Base-by-base conservation (phyloP, 2,888 invertebrate species). In the Sminthurinus aureus region DNA sequence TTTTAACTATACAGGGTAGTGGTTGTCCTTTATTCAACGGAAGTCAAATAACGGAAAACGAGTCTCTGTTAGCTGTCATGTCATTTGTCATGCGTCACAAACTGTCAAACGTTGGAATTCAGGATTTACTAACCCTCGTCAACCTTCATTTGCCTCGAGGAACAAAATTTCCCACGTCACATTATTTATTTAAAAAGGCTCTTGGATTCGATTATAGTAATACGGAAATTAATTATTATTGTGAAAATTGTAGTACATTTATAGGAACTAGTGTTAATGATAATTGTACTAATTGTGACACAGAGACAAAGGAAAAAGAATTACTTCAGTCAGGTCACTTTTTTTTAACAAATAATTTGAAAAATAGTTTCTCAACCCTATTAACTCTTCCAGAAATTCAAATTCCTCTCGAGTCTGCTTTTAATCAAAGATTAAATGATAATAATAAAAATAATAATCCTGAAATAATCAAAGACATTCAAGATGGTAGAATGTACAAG, bases 111-210 rank as follows among this genome's bases (percentile, higher is more conserved):
- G 38, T 0, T 8, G 82, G 79, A 6, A 15, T 75, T 13, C 51
- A 75, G 13, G 79, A 82, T 22, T 38, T 84, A 9, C 20, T 84
- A 15, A 20, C 6, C 11, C 38, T 84, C 4, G 50, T 84, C 0
- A 52, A 82, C n/a, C 26, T 74, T 22, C 67, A 52, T 20, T 51
- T 82, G 9, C 84, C 84, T 15, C 4, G 12, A 9, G 58, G 20
- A n/a, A 13, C 51, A n/a, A 18, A 64, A 11, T 15, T 84, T 64
- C 82, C 84, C 4, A 66, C 26, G 11, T 73, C 82, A 1, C 20
- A 26, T n/a, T 77, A 64, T 38, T 11, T n/a, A 38, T 22, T 84
- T 0, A 77, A 82, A 15, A 78, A 79, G 64, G 18, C 11, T 11
- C 67, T 81, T 4, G 51, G 18, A 26, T n/a, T 38, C n/a, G 74